phyloP scores from a whole-genome alignment of 2,888 invertebrate genomes.

The Athalia cordata region DNA sequence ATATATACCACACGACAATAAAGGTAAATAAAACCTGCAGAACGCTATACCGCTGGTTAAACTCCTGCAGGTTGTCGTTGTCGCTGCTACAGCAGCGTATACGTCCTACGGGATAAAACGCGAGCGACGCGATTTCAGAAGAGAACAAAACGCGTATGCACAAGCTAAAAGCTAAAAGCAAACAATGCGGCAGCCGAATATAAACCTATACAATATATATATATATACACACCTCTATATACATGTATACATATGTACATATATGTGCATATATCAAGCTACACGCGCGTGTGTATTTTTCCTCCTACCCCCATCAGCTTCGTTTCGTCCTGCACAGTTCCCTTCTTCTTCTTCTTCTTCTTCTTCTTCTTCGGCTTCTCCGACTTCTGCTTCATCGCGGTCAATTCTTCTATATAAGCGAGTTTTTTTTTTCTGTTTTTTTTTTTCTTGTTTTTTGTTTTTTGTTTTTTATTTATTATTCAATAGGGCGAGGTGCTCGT shows the following conservation, averaged over 20 bases:
- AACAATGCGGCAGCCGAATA: slow-evolving; percentile 37
- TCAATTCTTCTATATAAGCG: slow-evolving; percentile 41
- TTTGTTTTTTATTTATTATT: slow-evolving; percentile 69
- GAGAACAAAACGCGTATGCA: not conserved
- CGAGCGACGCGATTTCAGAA: not conserved
- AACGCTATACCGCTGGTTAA: too few species aligned
- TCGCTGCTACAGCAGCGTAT: slow-evolving; percentile 51
- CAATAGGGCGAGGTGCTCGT: slow-evolving; percentile 70
- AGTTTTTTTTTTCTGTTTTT: slow-evolving; percentile 45
- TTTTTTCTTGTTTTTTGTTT: slow-evolving; percentile 60
- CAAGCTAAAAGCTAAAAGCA: slow-evolving; percentile 10
- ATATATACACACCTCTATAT: not conserved
- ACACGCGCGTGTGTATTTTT: slow-evolving; percentile 48
- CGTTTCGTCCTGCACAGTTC: not conserved
- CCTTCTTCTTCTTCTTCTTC: slow-evolving; percentile 46
- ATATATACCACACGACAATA: too few species aligned
- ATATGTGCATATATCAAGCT: slow-evolving; percentile 6
- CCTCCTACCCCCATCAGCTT: slow-evolving; percentile 20
- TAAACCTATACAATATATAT: slow-evolving; percentile 1
- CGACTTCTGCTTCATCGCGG: slow-evolving; percentile 43
- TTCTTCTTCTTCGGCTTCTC: slow-evolving; percentile 38
- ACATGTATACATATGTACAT: not conserved
- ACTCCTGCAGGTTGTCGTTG: too few species aligned
- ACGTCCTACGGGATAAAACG: slow-evolving; percentile 16
- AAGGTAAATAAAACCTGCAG: too few species aligned